A percentile compares a stretch with the other conserved stretches of the same genome.
Evolutionary conservation across 2,113 vertebrate genomes (phyloP).

Genomic region (Cephalophus harveyi): DNA sequence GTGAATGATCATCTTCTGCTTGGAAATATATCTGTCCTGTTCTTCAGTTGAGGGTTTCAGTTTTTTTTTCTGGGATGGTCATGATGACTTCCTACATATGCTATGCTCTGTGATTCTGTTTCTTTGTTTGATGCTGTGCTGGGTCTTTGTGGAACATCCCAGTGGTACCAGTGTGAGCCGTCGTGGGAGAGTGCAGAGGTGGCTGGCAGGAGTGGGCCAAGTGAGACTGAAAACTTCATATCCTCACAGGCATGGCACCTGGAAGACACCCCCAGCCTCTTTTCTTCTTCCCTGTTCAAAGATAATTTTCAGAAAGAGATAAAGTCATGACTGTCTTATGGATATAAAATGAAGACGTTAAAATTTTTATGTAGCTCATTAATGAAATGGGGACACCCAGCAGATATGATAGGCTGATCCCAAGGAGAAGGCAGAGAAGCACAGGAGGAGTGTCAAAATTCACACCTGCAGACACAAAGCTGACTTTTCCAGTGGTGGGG

Average conservation of each 20-base stretch:
- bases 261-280: accelerated
- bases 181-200: accelerated
- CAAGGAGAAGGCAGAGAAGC: not conserved
- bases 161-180: accelerated
- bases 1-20: too few species aligned
- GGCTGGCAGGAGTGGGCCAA: too few species aligned
- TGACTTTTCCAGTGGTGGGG: too few species aligned
- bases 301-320: not conserved
- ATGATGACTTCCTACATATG: accelerated
- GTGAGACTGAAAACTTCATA: accelerated
- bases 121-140: not conserved
- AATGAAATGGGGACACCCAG: not conserved
- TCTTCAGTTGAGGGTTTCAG: not conserved
- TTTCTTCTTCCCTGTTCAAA: not conserved
- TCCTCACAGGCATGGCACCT: not conserved
- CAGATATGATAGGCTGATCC: not conserved
- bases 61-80: not conserved
- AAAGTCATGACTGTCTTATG: not conserved
- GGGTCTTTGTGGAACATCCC: not conserved
- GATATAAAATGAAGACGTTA: not conserved
- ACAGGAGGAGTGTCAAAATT: not conserved
- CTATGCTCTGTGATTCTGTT: accelerated
- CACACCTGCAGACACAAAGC: accelerated
- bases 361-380: not conserved
- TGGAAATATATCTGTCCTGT: accelerated